Evolutionary conservation across 2,113 vertebrate genomes (phyloP), one percentile per base, ranked within the genome.

Genomic region (Ellobius talpinus): DNA sequence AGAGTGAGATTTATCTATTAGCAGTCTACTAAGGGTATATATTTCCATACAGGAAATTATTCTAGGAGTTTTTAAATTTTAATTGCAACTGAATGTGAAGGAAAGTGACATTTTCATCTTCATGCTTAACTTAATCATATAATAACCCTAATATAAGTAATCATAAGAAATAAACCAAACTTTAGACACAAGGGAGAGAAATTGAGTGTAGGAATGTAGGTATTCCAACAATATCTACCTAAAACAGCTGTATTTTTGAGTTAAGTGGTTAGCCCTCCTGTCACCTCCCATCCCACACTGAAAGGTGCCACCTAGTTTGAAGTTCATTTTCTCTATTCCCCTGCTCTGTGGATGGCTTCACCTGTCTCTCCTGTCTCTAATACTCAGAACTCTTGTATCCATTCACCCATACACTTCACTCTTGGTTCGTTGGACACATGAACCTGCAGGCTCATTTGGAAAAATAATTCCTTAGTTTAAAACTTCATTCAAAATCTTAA

Each of bases 11-110:
- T 33, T 33, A 63, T 79, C 85, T 36, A 26, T 84, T 81, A 86
- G 0, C 11, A 63, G 4, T 90, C 7, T 96, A 66, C 45, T 87
- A 47, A 93, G 47, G 39, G 7, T 81, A 42, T 36, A 26, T 93
- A 85, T 86, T 81, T 77, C 94, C 73, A 93, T 39, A 45, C n/a
- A 77, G 3, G 9, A 82, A 93, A 82, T 91, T 55, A 58, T 21
- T 66, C 65, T 68, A 33, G 61, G 24, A 74, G 24, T 47, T 87
- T 66, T 47, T 47, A 52, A 92, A 73, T 9, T 81, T 84, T n/a
- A 65, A 61, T 36, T 77, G 23, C 29, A 88, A 86, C 26, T 89
- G 58, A 94, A 82, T 39, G 4, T 65, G 36, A 65, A 90, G 19
- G 45, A 88, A 95, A 81, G 42, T 73, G 7, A 63, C 72, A 88